Base-by-base conservation (phyloP, 2,113 vertebrate genomes). In the Pseudolaguvia tuberculata region DNA sequence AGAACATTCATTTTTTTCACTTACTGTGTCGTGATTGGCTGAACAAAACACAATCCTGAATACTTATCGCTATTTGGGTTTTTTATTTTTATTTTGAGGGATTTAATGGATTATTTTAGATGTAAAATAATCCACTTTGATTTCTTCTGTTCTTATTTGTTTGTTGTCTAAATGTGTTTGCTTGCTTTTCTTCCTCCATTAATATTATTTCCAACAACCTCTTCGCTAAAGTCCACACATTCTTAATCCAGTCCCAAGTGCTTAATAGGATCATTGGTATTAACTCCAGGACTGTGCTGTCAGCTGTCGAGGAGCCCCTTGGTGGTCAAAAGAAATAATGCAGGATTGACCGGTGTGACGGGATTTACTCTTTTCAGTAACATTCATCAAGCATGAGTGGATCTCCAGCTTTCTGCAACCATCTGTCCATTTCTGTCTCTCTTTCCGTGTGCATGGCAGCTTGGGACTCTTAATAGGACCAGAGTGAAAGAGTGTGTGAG, bases 191-290 rank as follows among this genome's bases (percentile, higher is more conserved):
- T 27, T 69, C 4, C 59, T 50, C 66, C 14, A 18, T 55, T 45
- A 63, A 53, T 55, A 53, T 35, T 48, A 27, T 77, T 17, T 17
- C 68, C 70, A 83, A 82, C 86, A 88, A 87, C 88, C 84, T 72
- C 39, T 79, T 63, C 84, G 93, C 92, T 92, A 95, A 93, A 95
- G 94, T 93, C 91, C 90, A 91, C 90, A 91, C 87, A 86, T 88
- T 89, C 89, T 78, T 98, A 98, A 99, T 97, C 95, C 93, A 88
- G 91, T 92, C 92, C 88, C 88, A 87, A 84, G 89, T 87, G 84
- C 85, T 91, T 94, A 96, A 99, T 97, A 95, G 93, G 96, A 98
- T 99, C 92, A 80, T 84, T 82, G 88, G 92, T 90, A 94, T 96
- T 94, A 93, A 92, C 93, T 89, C 88, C 87, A 88, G 87, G 91